A percentile compares a stretch with the other conserved stretches of the same genome.
Evolutionary conservation across 2,113 vertebrate genomes (phyloP).

Genomic region (Toxotes jaculatrix): DNA sequence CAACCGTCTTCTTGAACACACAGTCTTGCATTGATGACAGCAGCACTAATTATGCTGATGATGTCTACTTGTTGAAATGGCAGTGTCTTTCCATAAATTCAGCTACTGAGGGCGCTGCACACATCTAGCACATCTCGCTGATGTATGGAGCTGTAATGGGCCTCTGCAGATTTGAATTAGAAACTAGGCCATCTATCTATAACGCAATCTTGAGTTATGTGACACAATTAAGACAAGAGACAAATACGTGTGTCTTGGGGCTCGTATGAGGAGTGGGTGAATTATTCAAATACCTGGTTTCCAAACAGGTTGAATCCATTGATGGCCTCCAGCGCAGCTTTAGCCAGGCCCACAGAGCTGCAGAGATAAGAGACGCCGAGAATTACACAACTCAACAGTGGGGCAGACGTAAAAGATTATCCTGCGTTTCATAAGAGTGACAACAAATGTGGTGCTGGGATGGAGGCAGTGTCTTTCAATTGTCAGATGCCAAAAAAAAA

Average conservation of each 20-base stretch:
- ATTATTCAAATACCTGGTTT: conserved; percentile 90
- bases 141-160: conserved; percentile 12
- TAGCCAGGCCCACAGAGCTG: conserved; percentile 97
- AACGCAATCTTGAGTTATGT: background rate
- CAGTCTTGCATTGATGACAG: background rate
- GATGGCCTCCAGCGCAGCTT: conserved; percentile 98
- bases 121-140: conserved; percentile 4
- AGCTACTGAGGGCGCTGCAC: background rate
- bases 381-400: background rate
- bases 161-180: conserved; percentile 11
- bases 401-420: background rate
- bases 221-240: background rate
- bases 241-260: background rate
- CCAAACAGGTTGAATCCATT: conserved; percentile 99
- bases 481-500: background rate
- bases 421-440: background rate
- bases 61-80: conserved; percentile 14
- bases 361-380: conserved; percentile 39
- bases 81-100: conserved; percentile 1
- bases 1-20: conserved; percentile 13
- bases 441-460: conserved; percentile 11
- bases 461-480: conserved; percentile 9
- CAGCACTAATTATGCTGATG: conserved; percentile 25
- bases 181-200: conserved; percentile 18
- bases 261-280: background rate